Base-by-base conservation (phyloP, 2,888 invertebrate genomes). In the Caenorhabditis afra region DNA sequence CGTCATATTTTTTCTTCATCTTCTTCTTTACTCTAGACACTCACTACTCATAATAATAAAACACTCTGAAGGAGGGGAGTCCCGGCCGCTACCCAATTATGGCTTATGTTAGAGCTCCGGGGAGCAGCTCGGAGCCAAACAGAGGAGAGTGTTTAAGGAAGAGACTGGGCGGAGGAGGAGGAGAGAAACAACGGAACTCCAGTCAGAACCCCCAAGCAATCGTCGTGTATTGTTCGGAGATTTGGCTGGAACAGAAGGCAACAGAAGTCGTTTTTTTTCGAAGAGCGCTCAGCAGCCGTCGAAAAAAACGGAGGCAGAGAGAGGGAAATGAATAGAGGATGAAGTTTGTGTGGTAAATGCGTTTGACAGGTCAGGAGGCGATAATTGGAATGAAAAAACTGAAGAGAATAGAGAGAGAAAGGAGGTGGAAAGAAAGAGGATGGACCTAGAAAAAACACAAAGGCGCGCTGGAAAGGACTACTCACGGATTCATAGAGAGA, bases 21-120 rank as follows among this genome's bases (percentile, higher is more conserved):
- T 39, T 52, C 39, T 41, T 52, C 47, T 57, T 18, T 49, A 39
- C 49, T 58, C 59, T 50, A 52, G 52, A 59, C 58, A 57, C n/a
- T n/a, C n/a, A 47, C 37, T 39, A 59, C 53, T 58, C 58, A 71
- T 71, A 68, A 68, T 59, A 67, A 57, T 67, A 62, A 62, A 70
- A 70, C 61, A 68, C 68, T 59, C 16, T 1, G 10, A 14, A 67
- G 41, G 16, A 49, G 58, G 39, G 50, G 23, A 44, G 59, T 41
- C 53, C 20, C 37, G 49, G 41, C 62, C 39, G 14, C 50, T 50
- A 44, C 68, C 71, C 71, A 71, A 71, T 71, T 71, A 71, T 57
- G 71, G 71, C 62, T 62, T 29, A 29, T 29, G 29, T 29, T 62
- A 71, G 62, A 22, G 41, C 41, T 67, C 39, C 37, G 35, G 16